Percentiles rank a stretch among this genome's conserved stretches.
These are phyloP conservation scores for Willisornis vidua DNA, from an alignment of 2,113 vertebrate genomes.

Conservation along the genomic window DNA sequence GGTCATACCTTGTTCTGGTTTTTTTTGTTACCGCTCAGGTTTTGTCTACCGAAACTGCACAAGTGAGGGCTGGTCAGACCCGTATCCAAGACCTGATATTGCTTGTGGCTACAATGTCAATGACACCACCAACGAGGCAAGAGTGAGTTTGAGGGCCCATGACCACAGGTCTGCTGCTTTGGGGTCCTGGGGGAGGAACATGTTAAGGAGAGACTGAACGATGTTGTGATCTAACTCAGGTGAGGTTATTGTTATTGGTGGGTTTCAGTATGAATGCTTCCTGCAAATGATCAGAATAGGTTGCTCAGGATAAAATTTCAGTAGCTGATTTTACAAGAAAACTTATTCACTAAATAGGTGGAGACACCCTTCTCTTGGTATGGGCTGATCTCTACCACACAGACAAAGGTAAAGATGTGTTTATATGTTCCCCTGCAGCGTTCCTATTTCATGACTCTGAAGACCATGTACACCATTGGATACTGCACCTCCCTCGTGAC, in stretches of 20 bases:
- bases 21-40: slow-evolving; percentile 67
- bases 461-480: slow-evolving; percentile 88
- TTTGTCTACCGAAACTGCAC: slow-evolving; percentile 88
- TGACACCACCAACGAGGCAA: slow-evolving; percentile 66
- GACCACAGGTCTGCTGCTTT: neutral
- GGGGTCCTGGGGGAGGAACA: neutral
- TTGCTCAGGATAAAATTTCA: neutral
- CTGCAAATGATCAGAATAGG: neutral
- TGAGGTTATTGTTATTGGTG: neutral
- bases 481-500: slow-evolving; percentile 87
- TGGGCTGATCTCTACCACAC: neutral
- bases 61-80: slow-evolving; percentile 81
- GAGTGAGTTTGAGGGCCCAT: slow-evolving; percentile 54
- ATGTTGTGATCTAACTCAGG: neutral
- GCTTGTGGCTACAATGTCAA: slow-evolving; percentile 85
- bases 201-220: neutral
- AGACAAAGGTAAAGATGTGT: neutral
- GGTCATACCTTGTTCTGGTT: neutral
- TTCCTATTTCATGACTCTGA: slow-evolving; percentile 86
- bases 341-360: neutral
- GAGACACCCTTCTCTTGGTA: neutral
- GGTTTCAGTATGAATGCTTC: neutral
- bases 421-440: slow-evolving; percentile 67
- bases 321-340: neutral
- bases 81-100: slow-evolving; percentile 79